Percentiles rank a stretch among this genome's conserved stretches.
Evolutionary conservation across 2,113 vertebrate genomes (phyloP).

Genomic region (Scophthalmus maximus): DNA sequence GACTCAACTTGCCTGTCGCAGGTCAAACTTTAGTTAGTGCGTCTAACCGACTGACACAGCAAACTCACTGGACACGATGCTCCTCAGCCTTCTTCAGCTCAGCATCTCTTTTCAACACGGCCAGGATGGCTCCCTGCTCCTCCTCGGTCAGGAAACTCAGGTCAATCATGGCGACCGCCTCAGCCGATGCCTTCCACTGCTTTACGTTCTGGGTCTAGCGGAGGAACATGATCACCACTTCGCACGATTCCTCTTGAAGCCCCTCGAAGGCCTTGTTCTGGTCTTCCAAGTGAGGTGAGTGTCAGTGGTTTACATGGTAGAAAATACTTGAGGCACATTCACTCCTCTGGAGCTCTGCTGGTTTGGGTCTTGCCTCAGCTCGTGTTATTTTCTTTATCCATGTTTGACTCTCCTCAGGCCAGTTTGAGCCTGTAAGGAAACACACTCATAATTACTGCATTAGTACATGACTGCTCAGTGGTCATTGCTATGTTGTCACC

Average conservation of each 20-base stretch:
- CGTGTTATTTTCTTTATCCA: neutral
- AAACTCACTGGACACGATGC: slow-evolving; percentile 88
- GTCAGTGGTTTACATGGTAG: neutral
- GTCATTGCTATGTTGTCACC: neutral
- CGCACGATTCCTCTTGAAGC: neutral
- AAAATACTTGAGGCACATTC: neutral
- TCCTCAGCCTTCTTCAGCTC: slow-evolving; percentile 90
- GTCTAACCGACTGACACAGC: too few relatives aligned
- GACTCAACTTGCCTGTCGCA: too few relatives aligned
- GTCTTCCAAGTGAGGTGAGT: neutral
- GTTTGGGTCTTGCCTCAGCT: neutral
- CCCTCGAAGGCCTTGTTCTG: neutral
- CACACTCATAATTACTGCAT: neutral
- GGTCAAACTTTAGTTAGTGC: neutral
- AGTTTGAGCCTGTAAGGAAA: neutral
- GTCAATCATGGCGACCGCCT: slow-evolving; percentile 89
- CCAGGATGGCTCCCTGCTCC: slow-evolving; percentile 90
- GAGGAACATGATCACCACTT: neutral
- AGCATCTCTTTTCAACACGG: slow-evolving; percentile 90
- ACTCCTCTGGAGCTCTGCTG: neutral
- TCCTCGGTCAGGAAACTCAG: slow-evolving; percentile 92
- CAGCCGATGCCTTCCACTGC: neutral
- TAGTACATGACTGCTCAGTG: neutral
- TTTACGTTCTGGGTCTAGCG: neutral
- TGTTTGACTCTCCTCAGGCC: neutral